Evolutionary conservation across 1,140 invertebrate genomes (phyloP).

Genomic region (Drosophila navojoa): DNA sequence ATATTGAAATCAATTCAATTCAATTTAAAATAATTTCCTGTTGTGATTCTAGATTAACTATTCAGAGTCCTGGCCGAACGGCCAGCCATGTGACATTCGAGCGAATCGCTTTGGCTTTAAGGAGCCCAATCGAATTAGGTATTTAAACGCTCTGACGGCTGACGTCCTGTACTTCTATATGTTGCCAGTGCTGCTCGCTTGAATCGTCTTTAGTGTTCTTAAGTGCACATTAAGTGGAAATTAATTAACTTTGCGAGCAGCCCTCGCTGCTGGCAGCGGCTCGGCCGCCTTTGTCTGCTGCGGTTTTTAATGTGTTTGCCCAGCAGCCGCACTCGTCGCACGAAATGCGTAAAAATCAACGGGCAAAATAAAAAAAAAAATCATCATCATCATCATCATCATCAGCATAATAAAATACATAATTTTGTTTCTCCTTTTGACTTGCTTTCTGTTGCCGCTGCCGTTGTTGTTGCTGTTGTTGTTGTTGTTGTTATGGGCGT

Average conservation of each 20-base stretch:
- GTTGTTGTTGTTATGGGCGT: conserved; percentile 30
- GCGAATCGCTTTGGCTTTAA: too few relatives aligned
- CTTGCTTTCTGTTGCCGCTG: conserved; percentile 15
- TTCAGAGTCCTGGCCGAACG: too few relatives aligned
- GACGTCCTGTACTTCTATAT: too few relatives aligned
- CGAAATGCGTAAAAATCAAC: conserved; percentile 50
- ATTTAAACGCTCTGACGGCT: too few relatives aligned
- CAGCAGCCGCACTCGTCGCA: conserved; percentile 32
- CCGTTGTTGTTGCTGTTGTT: conserved; percentile 15
- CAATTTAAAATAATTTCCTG: too few relatives aligned
- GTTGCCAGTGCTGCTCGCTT: too few relatives aligned
- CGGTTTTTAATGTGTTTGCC: conserved; percentile 45
- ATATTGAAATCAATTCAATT: too few relatives aligned
- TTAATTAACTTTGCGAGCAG: background rate
- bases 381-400: conserved; percentile 31
- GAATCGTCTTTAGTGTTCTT: too few relatives aligned
- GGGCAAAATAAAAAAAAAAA: conserved; percentile 22
- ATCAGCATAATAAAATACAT: conserved; percentile 46
- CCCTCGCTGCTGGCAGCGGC: conserved; percentile 5
- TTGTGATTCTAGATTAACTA: too few relatives aligned
- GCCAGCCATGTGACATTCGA: too few relatives aligned
- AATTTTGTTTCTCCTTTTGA: conserved; percentile 19
- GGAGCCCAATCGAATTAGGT: too few relatives aligned
- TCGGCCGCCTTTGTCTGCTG: conserved; percentile 15
- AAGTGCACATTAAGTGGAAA: background rate